phyloP scores from a whole-genome alignment of 2,797 vertebrate species.

The Girardinus metallicus region DNA sequence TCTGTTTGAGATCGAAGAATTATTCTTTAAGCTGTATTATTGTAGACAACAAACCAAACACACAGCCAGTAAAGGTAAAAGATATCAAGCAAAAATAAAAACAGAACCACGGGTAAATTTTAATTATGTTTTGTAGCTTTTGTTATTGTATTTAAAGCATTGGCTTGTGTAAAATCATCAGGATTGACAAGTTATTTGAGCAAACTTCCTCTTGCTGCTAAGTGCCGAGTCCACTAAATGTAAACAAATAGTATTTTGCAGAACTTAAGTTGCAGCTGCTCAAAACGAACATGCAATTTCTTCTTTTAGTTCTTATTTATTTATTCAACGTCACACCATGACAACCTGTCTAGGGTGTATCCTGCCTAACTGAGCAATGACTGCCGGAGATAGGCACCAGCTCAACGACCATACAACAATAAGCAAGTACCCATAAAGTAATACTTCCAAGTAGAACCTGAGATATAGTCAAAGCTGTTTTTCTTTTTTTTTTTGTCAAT shows the following conservation, averaged over 20 bases:
- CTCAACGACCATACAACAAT: neutral
- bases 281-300: neutral
- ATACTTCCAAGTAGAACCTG: neutral
- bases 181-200: neutral
- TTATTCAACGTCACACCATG: neutral
- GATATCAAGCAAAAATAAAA: neutral
- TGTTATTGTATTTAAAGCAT: neutral
- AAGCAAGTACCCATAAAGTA: neutral
- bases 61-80: slow-evolving; percentile 1
- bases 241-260: neutral
- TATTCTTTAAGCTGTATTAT: neutral
- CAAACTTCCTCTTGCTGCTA: neutral
- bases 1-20: neutral
- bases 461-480: neutral
- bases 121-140: neutral
- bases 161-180: neutral
- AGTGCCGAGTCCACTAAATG: neutral
- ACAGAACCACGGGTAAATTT: neutral
- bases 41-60: neutral
- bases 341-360: neutral
- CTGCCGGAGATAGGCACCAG: neutral
- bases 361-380: neutral
- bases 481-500: neutral
- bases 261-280: neutral
- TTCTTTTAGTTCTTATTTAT: neutral